Evolutionary conservation across 2,113 vertebrate genomes (phyloP).

Genomic region (Mionectes macconnelli): DNA sequence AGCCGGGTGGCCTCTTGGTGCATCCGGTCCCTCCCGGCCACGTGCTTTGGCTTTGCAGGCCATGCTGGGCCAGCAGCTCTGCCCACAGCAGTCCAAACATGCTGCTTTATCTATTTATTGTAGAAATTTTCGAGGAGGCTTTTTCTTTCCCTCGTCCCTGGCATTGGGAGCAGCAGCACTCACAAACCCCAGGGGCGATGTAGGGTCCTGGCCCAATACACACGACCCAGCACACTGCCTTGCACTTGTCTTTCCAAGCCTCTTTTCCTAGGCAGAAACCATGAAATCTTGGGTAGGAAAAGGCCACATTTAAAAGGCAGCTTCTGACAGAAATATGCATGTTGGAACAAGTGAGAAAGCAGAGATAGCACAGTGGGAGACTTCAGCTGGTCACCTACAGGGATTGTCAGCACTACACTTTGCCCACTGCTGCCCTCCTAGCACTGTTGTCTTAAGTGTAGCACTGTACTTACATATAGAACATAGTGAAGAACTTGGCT

Average conservation of each 20-base stretch:
- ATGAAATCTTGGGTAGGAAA: background rate
- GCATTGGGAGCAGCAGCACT: rapidly evolving
- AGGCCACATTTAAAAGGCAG: background rate
- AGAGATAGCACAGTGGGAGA: background rate
- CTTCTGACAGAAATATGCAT: background rate
- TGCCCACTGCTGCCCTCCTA: background rate
- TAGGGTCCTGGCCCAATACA: background rate
- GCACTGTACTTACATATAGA: background rate
- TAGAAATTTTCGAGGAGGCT: background rate
- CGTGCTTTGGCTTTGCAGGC: background rate
- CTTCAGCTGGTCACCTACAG: background rate
- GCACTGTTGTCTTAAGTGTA: background rate
- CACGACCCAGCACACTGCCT: background rate
- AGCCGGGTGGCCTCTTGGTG: rapidly evolving
- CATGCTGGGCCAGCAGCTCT: background rate
- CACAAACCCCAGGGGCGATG: rapidly evolving
- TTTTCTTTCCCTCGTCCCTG: rapidly evolving
- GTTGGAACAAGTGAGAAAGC: background rate
- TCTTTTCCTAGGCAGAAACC: background rate
- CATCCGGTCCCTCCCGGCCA: background rate
- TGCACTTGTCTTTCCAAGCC: rapidly evolving
- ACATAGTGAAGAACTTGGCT: background rate
- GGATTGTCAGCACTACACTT: background rate
- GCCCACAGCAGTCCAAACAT: rapidly evolving
- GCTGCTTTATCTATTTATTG: background rate